These are phyloP conservation scores for Anolis sagrei DNA, from an alignment of 2,113 vertebrate species.

Conservation along the genomic window DNA sequence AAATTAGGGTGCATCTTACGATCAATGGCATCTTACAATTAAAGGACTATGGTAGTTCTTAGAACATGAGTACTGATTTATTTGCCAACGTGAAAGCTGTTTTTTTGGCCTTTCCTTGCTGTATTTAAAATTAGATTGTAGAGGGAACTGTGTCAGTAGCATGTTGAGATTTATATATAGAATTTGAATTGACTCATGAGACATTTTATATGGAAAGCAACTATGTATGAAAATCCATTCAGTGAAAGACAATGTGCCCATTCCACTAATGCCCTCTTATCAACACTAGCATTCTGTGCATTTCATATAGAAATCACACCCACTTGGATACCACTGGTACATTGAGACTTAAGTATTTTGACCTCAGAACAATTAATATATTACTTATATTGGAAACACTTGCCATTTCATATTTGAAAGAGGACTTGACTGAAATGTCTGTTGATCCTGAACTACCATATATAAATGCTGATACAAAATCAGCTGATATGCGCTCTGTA, in stretches of 20 bases:
- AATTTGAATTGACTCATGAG: neutral
- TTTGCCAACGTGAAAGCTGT: neutral
- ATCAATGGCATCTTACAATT: too few species aligned
- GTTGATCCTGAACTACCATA: neutral
- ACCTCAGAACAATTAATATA: neutral
- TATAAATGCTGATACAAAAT: neutral
- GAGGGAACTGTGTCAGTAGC: neutral
- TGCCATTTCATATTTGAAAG: conserved; percentile 11
- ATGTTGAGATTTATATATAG: neutral
- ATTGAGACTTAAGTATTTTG: neutral
- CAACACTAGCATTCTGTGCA: neutral
- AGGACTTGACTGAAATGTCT: neutral
- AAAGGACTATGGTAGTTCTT: neutral
- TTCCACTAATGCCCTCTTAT: neutral
- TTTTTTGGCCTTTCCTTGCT: neutral
- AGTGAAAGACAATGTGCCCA: neutral
- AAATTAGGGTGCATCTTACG: too few species aligned
- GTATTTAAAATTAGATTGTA: neutral
- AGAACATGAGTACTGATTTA: neutral
- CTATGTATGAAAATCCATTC: neutral
- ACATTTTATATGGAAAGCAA: conserved; percentile 3
- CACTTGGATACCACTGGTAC: neutral
- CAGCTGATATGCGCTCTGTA: neutral
- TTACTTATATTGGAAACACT: neutral
- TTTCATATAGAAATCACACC: conserved; percentile 9